Evolutionary conservation across 2,113 vertebrate genomes (phyloP).

Genomic region (Perccottus glenii): DNA sequence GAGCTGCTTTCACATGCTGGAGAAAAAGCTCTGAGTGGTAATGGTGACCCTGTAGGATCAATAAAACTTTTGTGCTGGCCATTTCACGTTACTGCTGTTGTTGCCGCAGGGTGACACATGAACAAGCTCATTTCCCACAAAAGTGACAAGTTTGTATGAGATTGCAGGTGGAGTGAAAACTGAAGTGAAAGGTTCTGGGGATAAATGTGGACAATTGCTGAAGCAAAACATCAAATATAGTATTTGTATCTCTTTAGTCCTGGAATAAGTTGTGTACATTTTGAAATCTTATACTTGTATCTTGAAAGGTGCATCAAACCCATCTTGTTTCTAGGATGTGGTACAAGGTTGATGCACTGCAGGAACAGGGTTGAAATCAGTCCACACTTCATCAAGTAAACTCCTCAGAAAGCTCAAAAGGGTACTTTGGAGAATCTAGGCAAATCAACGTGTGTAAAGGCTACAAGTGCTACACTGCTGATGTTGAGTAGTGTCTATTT

Average conservation of each 20-base stretch:
- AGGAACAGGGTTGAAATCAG: constrained; percentile 32
- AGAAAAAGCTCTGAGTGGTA: constrained; percentile 16
- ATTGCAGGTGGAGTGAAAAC: not conserved
- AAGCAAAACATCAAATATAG: not conserved
- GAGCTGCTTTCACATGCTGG: constrained; percentile 21
- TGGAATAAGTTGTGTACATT: not conserved
- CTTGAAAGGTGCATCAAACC: not conserved
- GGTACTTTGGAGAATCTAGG: constrained; percentile 25
- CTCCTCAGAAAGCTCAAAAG: constrained; percentile 10
- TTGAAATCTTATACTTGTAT: not conserved
- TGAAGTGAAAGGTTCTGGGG: not conserved
- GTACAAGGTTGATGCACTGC: constrained; percentile 31
- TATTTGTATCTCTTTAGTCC: not conserved
- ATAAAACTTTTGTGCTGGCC: constrained; percentile 46
- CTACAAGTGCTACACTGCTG: constrained; percentile 2
- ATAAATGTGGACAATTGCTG: not conserved
- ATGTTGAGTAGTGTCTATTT: not conserved
- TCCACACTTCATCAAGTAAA: constrained; percentile 21
- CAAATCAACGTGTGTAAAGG: constrained; percentile 8
- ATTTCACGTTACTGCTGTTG: constrained; percentile 42
- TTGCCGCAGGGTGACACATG: constrained; percentile 24
- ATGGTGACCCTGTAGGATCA: constrained; percentile 53
- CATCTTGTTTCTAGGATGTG: constrained; percentile 73
- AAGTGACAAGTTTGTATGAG: constrained; percentile 17
- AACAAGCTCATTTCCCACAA: constrained; percentile 20